phyloP scores from a whole-genome alignment of 1,140 invertebrate species.

The Drosophila truncata region DNA sequence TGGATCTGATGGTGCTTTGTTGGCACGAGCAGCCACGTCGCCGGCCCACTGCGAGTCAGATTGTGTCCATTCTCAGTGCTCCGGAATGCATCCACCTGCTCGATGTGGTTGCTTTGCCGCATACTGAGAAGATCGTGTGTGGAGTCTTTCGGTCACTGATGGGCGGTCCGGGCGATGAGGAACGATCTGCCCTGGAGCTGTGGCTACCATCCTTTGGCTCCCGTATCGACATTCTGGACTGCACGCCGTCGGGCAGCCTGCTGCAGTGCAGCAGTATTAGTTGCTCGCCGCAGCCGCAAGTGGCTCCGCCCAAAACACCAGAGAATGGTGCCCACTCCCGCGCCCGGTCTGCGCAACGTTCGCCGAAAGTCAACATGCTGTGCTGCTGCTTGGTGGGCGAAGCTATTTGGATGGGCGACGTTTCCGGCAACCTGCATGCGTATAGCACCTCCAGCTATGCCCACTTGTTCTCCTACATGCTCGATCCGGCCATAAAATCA shows the following conservation, averaged over 20 bases:
- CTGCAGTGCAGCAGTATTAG: constrained; percentile 75
- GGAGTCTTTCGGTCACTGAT: constrained; percentile 58
- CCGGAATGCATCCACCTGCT: constrained; percentile 96
- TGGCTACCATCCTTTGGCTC: constrained; percentile 91
- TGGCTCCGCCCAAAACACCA: constrained; percentile 60
- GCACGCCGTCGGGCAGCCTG: constrained; percentile 86
- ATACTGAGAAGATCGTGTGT: constrained; percentile 87
- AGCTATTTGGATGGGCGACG: constrained; percentile 95
- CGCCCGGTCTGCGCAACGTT: constrained; percentile 63
- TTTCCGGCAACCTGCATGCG: constrained; percentile 91
- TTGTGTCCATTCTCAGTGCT: constrained; percentile 94
- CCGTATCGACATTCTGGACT: constrained; percentile 89
- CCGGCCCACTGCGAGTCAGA: constrained; percentile 96
- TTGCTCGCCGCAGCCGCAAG: constrained; percentile 65
- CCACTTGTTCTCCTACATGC: constrained; percentile 87
- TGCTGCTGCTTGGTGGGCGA: constrained; percentile 87
- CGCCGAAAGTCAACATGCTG: constrained; percentile 75
- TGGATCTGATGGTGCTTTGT: constrained; percentile 98
- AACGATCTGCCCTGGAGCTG: constrained; percentile 87
- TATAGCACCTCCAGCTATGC: constrained; percentile 88
- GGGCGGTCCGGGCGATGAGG: constrained; percentile 50
- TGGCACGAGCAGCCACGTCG: constrained; percentile 95
- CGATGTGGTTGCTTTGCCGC: constrained; percentile 91
- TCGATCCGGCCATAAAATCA: constrained; percentile 86
- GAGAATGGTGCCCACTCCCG: constrained; percentile 52